Percentiles rank a stretch among this genome's conserved stretches.
phyloP scores from a whole-genome alignment of 2,797 vertebrate genomes.

The Sparidentex hasta region DNA sequence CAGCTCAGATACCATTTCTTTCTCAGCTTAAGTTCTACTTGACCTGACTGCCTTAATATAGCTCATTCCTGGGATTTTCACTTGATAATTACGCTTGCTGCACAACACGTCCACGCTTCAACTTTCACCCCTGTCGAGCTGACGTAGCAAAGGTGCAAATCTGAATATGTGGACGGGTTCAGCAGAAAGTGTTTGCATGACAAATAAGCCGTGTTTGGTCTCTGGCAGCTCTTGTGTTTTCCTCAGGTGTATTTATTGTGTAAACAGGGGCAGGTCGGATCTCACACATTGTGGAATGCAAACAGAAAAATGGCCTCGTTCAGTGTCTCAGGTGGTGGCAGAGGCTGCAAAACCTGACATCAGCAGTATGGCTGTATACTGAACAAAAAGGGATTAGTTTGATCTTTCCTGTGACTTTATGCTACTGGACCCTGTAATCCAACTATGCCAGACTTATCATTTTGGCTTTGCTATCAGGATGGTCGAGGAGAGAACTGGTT shows the following conservation, averaged over 20 bases:
- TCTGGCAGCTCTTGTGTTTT: constrained; percentile 33
- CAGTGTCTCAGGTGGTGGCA: neutral
- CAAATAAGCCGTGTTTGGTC: constrained; percentile 58
- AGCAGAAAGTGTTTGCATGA: constrained; percentile 63
- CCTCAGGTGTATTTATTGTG: constrained; percentile 44
- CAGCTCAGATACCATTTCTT: neutral
- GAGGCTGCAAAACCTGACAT: neutral
- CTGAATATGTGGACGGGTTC: constrained; percentile 16
- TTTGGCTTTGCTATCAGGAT: neutral
- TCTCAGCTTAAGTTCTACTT: neutral
- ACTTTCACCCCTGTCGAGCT: neutral
- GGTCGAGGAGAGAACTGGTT: neutral
- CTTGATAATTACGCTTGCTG: neutral
- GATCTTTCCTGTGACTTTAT: neutral
- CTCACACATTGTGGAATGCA: constrained; percentile 19
- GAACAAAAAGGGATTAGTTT: neutral
- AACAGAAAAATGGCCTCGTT: neutral
- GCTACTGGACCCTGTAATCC: neutral
- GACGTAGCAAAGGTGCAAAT: constrained; percentile 25
- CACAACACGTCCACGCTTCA: neutral
- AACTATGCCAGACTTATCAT: neutral
- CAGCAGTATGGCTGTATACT: neutral
- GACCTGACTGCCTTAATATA: neutral
- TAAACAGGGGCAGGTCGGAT: constrained; percentile 38
- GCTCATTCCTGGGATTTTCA: neutral